Base-by-base conservation (phyloP, 2,888 invertebrate genomes). In the Morinoia aosen region DNA sequence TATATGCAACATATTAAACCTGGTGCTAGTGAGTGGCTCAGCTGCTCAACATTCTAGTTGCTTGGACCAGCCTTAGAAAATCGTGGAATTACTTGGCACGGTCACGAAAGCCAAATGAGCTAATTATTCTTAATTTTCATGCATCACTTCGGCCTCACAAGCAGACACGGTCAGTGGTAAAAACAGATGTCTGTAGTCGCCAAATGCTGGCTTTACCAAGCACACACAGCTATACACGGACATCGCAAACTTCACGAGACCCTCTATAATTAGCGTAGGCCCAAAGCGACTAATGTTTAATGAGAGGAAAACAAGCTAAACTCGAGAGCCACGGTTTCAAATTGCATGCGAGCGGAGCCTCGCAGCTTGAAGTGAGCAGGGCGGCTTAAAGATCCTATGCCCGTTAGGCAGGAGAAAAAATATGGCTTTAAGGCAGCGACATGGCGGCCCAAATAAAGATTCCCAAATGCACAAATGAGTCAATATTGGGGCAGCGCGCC, bases 341-440 rank as follows among this genome's bases (percentile, higher is more conserved):
- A 76, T 76, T 33, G 76, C 33, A 76, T 19, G 76, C 2, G 76
- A 10, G 76, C 33, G 76, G 33, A 33, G 76, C 76, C 76, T 2
- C 33, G 76, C 76, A 76, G 76, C 76, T 76, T 8, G 76, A 76
- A 76, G 25, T 76, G 76, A 76, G 76, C 25, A 33, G 33, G 76
- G 76, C 76, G 25, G 76, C 76, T 90, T 90, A 90, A 90, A 90
- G 90, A 12, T 90, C 90, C 40, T 40, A 39, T 90, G 90, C 40
- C 90, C 90, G 90, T 90, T 90, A 90, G 90, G 40, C 16, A 12
- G 90, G 40, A 14, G 40, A 90, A 39, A 90, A 88, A 90, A 40
- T 40, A 19, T 40, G 48, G 39, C 40, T 90, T 90, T 40, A 90
- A 90, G 48, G 90, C 90, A 16, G 90, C 90, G 90, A 90, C 90